These are phyloP conservation scores for Acanthosepion pharaonis DNA, from an alignment of 2,888 invertebrate genomes.

Conservation along the genomic window DNA sequence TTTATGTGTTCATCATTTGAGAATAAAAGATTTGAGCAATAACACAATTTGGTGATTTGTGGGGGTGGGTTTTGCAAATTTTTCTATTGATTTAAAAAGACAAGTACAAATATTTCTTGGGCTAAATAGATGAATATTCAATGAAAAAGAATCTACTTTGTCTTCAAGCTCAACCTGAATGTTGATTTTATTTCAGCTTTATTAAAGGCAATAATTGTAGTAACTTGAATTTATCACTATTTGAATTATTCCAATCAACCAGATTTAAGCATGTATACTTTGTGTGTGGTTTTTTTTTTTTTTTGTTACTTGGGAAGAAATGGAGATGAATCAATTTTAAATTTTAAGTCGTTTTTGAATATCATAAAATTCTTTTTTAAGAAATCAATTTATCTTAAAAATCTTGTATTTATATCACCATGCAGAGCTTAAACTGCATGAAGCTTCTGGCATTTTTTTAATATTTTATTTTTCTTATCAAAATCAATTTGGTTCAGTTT, in stretches of 20 bases:
- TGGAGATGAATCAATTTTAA: not conserved
- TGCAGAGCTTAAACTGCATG: no score
- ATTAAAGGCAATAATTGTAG: not conserved
- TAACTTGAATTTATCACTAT: not conserved
- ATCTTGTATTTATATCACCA: not conserved
- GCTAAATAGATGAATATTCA: not conserved
- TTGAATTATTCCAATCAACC: not conserved
- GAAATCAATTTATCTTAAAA: not conserved
- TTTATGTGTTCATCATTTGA: not conserved
- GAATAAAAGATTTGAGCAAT: not conserved
- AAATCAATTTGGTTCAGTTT: not conserved
- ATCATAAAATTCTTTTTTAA: not conserved
- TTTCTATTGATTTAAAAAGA: not conserved
- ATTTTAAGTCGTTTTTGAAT: not conserved
- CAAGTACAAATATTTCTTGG: not conserved
- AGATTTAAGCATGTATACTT: not conserved
- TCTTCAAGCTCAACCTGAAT: not conserved
- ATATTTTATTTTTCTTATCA: not conserved
- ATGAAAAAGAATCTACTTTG: not conserved
- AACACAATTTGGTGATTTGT: not conserved
- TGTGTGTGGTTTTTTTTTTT: not conserved
- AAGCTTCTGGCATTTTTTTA: not conserved
- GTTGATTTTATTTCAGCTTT: conserved; percentile 20
- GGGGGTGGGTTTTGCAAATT: not conserved
- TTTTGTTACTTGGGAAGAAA: not conserved